Conservation (phyloP, 2,888 invertebrate species). For the Camponotus fellah region DNA sequence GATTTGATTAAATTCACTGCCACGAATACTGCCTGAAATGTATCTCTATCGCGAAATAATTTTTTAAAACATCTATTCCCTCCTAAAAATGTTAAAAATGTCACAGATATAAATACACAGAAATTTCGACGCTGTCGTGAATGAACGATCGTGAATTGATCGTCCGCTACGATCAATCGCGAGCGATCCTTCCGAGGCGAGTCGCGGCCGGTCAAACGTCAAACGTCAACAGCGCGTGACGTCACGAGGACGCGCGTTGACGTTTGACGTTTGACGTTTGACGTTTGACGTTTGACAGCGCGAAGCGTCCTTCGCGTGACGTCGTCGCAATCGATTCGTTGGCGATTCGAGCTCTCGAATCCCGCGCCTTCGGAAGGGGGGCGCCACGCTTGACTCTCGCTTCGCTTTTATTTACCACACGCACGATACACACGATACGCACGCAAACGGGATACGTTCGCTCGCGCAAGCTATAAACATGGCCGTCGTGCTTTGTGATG, state of each 20-base stretch:
- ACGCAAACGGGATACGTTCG: neutral
- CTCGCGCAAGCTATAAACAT: conserved; percentile 77
- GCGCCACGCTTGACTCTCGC: neutral
- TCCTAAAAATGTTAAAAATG: no score
- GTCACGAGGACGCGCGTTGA: no score
- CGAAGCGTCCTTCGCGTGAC: neutral
- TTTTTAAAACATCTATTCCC: neutral
- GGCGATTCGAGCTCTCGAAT: conserved; percentile 45
- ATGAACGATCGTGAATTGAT: neutral
- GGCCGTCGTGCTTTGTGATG: conserved; percentile 83
- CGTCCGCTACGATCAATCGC: neutral
- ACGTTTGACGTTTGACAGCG: conserved; percentile 7
- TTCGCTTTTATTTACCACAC: conserved; percentile 48
- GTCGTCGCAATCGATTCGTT: conserved; percentile 42
- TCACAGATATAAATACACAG: no score
- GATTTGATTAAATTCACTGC: no score
- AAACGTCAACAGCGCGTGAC: neutral
- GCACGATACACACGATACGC: neutral
- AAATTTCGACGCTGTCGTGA: neutral
- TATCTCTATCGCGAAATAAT: no score
- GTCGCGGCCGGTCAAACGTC: neutral
- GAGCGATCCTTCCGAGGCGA: neutral
- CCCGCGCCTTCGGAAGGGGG: conserved; percentile 9
- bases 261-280: no score
- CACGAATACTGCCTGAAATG: neutral